These are phyloP conservation scores for Botrylloides violaceus DNA, from an alignment of 23 tunicate genomes.

Conservation along the genomic window DNA sequence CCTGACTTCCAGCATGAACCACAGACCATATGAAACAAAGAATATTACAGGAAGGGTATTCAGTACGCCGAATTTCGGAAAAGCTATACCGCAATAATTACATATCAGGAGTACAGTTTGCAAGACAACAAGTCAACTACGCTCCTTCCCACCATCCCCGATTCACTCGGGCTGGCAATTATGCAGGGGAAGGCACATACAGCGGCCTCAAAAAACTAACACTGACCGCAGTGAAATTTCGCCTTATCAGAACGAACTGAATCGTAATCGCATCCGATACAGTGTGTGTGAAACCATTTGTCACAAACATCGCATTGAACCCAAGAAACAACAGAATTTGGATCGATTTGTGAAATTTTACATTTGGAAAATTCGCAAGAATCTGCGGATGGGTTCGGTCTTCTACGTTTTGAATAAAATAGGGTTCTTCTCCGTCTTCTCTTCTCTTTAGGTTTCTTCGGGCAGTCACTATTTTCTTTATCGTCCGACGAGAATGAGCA, in stretches of 20 bases:
- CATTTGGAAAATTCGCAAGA: constrained; percentile 36
- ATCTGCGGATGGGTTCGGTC: constrained; percentile 2
- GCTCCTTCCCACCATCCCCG: no score
- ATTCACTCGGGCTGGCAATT: no score
- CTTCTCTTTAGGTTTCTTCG: not conserved
- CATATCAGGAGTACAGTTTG: no score
- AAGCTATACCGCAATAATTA: no score
- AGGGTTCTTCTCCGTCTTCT: constrained; percentile 8
- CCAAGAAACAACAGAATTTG: constrained; percentile 31
- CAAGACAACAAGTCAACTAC: no score
- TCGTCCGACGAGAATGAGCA: not conserved
- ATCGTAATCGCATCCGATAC: constrained; percentile 76
- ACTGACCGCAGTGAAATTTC: constrained; percentile 48
- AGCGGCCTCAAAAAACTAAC: constrained; percentile 11
- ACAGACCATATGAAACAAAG: no score
- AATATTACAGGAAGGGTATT: no score
- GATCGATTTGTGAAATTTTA: not conserved
- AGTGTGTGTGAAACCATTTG: constrained; percentile 66
- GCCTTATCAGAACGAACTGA: constrained; percentile 13
- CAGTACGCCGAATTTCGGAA: no score
- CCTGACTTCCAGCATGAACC: no score
- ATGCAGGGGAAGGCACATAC: no score
- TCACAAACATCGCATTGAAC: constrained; percentile 78
- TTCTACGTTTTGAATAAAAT: not conserved
- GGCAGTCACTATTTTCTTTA: not conserved